These are phyloP conservation scores for Anagrus nilaparvatae DNA, from an alignment of 1,140 invertebrate species.

Conservation along the genomic window DNA sequence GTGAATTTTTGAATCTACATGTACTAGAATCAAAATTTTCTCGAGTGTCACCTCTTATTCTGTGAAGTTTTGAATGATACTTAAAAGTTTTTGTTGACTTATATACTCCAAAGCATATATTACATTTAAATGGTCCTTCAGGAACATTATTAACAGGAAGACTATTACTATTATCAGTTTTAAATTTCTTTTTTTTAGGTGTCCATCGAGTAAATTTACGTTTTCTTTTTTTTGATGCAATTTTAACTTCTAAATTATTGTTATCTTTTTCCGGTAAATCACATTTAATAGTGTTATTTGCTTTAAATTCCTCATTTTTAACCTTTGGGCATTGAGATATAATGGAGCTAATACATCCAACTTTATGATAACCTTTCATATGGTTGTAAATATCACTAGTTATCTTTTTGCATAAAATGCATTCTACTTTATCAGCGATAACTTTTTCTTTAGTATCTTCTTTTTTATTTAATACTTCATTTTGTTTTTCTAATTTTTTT, in stretches of 20 bases:
- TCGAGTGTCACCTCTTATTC: conserved; percentile 21
- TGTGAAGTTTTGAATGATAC: conserved; percentile 19
- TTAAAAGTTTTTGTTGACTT: conserved; percentile 5
- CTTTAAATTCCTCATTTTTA: conserved; percentile 1
- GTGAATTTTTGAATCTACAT: conserved; percentile 20
- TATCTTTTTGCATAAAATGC: conserved; percentile 27
- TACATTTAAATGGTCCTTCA: conserved; percentile 14
- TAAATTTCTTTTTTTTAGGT: conserved; percentile 8
- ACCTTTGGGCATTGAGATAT: conserved; percentile 13
- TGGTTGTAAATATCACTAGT: conserved; percentile 29
- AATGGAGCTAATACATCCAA: conserved; percentile 18
- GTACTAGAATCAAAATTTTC: conserved; percentile 22
- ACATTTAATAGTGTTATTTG: neutral
- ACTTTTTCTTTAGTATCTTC: conserved; percentile 1
- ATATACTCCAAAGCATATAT: conserved; percentile 22
- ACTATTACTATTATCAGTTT: neutral
- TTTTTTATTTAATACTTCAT: neutral
- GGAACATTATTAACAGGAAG: too few relatives aligned
- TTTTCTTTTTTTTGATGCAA: conserved; percentile 9
- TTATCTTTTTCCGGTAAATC: neutral
- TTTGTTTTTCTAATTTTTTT: neutral
- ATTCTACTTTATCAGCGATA: conserved; percentile 14
- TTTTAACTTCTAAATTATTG: neutral
- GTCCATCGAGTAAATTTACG: conserved; percentile 13
- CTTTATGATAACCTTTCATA: conserved; percentile 34